Base-by-base conservation (phyloP, 2,113 vertebrate genomes). In the Carlito syrichta region DNA sequence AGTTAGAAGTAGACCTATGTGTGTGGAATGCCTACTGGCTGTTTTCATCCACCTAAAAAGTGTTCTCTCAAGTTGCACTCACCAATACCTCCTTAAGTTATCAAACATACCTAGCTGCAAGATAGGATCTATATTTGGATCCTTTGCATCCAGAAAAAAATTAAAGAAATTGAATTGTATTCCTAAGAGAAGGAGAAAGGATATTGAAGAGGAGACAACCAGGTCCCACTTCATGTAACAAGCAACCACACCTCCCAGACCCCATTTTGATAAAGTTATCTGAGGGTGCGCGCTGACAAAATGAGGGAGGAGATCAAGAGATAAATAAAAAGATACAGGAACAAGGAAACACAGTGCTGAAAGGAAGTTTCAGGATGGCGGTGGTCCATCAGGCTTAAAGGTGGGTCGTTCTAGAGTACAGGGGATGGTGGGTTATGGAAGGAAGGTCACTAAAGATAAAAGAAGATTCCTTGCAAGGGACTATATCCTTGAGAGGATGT, bases 331-430 rank as follows among this genome's bases (percentile, higher is more conserved):
- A 63, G 10, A 69, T 11, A 10, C 32, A 83, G 62, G 62, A 82
- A 78, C 13, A 82, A 23, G 25, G 23, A 58, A 88, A 58, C 0
- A 86, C 40, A 63, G 1, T 40, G 68, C 7, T 32, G 5, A 50
- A 50, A 40, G 38, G 17, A 30, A 62, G 22, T 25, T 6, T 38
- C 17, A 78, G 38, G 7, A 48, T 56, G 35, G 52, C 40, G 63
- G 20, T 11, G 27, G 9, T 23, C 6, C 76, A 78, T 54, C 35
- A 52, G n/a, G 30, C 9, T 35, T 48, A 16, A 62, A 23, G 12
- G 30, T 0, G 0, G 0, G 17, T 38, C 25, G 9, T 52, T 54
- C 32, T 73, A 32, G 19, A 81, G 17, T 58, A 0, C 2, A n/a
- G 27, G 48, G 13, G 60, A 30, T 17, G 9, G 19, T 25, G 38